A percentile compares a stretch with the other conserved stretches of the same genome.
These are phyloP conservation scores for Danio jaintianensis DNA, from an alignment of 2,797 vertebrate species.

Conservation along the genomic window DNA sequence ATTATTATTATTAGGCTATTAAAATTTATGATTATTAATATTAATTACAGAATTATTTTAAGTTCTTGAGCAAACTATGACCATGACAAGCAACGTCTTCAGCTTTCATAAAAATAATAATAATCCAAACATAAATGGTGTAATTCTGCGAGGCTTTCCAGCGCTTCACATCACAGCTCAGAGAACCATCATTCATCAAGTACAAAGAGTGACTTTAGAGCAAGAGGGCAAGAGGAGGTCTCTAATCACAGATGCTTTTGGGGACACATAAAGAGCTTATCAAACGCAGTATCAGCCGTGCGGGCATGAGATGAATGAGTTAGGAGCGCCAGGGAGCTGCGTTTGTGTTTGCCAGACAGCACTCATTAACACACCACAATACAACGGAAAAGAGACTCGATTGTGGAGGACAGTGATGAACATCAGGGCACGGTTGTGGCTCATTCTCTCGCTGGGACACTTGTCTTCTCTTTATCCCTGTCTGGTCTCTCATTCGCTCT, in stretches of 20 bases:
- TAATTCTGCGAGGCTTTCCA: slow-evolving; percentile 31
- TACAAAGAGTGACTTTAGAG: slow-evolving; percentile 49
- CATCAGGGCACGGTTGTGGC: slow-evolving; percentile 49
- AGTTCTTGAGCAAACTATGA: too few species aligned
- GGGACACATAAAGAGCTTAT: slow-evolving; percentile 41
- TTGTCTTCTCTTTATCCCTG: not conserved
- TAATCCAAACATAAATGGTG: slow-evolving; percentile 2
- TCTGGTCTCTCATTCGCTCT: slow-evolving; percentile 15
- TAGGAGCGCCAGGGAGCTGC: slow-evolving; percentile 54
- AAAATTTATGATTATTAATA: too few species aligned
- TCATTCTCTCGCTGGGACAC: slow-evolving; percentile 55
- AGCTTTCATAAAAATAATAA: too few species aligned
- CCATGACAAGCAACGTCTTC: too few species aligned
- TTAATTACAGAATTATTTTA: too few species aligned
- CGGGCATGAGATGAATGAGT: slow-evolving; percentile 54
- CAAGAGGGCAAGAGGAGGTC: slow-evolving; percentile 32
- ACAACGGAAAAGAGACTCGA: slow-evolving; percentile 58
- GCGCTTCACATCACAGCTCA: slow-evolving; percentile 57
- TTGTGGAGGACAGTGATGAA: slow-evolving; percentile 59
- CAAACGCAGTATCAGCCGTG: slow-evolving; percentile 62
- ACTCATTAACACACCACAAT: slow-evolving; percentile 70
- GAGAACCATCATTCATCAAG: slow-evolving; percentile 52
- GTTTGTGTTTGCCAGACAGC: slow-evolving; percentile 61
- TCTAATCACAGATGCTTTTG: slow-evolving; percentile 47
- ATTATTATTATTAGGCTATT: too few species aligned